Evolutionary conservation across 2,113 vertebrate species (phyloP), one percentile per base, ranked within the genome.

Genomic region (Erinaceus europaeus): DNA sequence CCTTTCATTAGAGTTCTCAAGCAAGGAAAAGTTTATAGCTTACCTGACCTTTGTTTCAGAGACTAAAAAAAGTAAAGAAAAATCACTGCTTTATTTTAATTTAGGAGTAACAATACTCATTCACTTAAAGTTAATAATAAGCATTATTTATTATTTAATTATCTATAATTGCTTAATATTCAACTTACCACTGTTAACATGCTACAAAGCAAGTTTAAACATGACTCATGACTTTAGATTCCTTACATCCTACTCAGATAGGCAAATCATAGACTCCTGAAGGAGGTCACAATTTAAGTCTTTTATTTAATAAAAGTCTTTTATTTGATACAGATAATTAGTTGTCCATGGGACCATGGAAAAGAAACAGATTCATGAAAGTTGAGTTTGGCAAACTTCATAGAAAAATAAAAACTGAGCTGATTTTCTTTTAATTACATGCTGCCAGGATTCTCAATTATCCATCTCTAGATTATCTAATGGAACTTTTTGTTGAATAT

Each of bases 401-500:
- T 5, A 76, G 20, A 74, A 9, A 38, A 20, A 20, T 69, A 87
- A 42, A n/a, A 87, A 84, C 68, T 76, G 32, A 62, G 12, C 55
- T 72, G 53, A 62, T 78, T 38, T 68, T 76, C 50, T 87, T 86
- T 84, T 89, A 93, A 84, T 90, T 87, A 50, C 15, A 21, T 67
- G n/a, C 55, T 91, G 34, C 55, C 57, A 68, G 27, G 10, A 68
- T 82, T 91, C 78, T 65, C 81, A 89, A 13, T 77, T 89, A 75
- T 50, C 34, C 38, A 76, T 48, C 69, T 36, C 82, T 79, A n/a
- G n/a, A n/a, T n/a, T n/a, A 88, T 67, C 71, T 75, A 74, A 62
- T 42, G 46, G 76, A 90, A 89, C 73, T 92, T 87, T 48, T 50
- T 88, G 84, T 89, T 92, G 40, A 85, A 40, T 87, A 61, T 84